Base-by-base conservation (phyloP, 1,140 invertebrate genomes). In the Leptoteleia sp. region DNA sequence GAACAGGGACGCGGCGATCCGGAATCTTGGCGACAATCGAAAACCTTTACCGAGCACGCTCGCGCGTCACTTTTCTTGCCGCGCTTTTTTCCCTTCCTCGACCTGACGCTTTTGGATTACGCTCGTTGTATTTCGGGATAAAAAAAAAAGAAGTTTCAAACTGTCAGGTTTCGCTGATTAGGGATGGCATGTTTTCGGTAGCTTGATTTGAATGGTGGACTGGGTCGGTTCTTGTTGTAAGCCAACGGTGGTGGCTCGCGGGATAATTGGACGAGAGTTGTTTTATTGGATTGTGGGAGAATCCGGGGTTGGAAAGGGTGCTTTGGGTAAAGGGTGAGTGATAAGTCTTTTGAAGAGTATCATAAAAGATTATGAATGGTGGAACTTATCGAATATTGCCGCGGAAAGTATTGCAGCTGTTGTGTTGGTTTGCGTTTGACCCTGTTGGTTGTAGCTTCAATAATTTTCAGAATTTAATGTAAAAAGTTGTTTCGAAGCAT, bases 11-110 rank as follows among this genome's bases (percentile, higher is more conserved):
- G 12, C 43, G 7, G 47, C 43, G 68, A 67, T 40, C 76, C 55
- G 55, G 50, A 79, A 79, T 79, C 76, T 79, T 33, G 55, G 45
- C 68, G 55, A 73, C 76, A 68, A 73, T 79, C 62, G 67, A 73
- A 79, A 79, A 68, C n/a, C 68, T 42, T 54, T 55, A 43, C 50
- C 19, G 43, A 61, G 55, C 12, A 12, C 19, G 43, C 42, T 33
- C 16, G 22, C 42, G 42, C 35, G 50, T 70, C 59, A 57, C 57
- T 70, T 76, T 76, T 67, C 45, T 76, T 76, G 40, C 17, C 42
- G 7, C 55, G 16, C 12, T 65, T 65, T 52, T 76, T 52, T 55
- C 52, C 3, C 43, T 48, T 17, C 19, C 29, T 31, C 17, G 17
- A 40, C 25, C 61, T 59, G 13, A 16, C 61, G 67, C 61, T 75